phyloP scores from a whole-genome alignment of 2,888 invertebrate species.

The Sinohyriopsis cumingii region DNA sequence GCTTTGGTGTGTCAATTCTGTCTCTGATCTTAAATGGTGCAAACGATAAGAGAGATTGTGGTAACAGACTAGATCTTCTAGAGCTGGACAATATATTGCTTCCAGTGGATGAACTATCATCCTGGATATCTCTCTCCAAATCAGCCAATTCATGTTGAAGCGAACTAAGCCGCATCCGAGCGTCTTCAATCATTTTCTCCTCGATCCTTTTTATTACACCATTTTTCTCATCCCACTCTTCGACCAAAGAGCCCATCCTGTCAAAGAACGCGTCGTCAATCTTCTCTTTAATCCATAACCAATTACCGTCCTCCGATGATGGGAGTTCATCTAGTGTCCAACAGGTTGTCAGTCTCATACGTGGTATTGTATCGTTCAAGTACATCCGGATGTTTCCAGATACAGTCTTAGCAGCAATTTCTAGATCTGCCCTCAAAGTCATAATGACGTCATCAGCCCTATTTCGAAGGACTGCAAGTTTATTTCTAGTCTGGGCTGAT shows the following conservation, averaged over 20 bases:
- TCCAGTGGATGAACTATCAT: conserved; percentile 14
- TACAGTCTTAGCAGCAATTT: conserved; percentile 21
- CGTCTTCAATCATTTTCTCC: conserved; percentile 22
- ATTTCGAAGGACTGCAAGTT: conserved; percentile 31
- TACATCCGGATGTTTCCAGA: conserved; percentile 18
- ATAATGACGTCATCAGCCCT: conserved; percentile 29
- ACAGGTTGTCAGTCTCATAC: conserved; percentile 16
- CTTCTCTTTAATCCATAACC: conserved; percentile 28
- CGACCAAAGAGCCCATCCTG: conserved; percentile 25
- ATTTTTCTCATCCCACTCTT: conserved; percentile 39
- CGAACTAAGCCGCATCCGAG: conserved; percentile 39
- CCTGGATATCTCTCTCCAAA: conserved; percentile 40
- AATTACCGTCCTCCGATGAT: conserved; percentile 25
- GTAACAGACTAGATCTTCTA: conserved; percentile 12
- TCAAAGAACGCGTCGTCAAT: conserved; percentile 34
- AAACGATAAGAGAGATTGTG: neutral
- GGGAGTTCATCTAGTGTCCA: conserved; percentile 39
- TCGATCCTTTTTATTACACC: conserved; percentile 26
- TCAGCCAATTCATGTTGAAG: conserved; percentile 44
- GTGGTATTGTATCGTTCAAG: conserved; percentile 18
- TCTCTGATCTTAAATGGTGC: conserved; percentile 8
- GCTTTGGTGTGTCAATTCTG: conserved; percentile 26
- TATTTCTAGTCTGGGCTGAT: conserved; percentile 26
- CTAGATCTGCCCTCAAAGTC: conserved; percentile 22
- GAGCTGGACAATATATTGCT: conserved; percentile 11